These are phyloP conservation scores for Kryphioiulus occultus DNA, from an alignment of 2,888 invertebrate genomes.

Conservation along the genomic window DNA sequence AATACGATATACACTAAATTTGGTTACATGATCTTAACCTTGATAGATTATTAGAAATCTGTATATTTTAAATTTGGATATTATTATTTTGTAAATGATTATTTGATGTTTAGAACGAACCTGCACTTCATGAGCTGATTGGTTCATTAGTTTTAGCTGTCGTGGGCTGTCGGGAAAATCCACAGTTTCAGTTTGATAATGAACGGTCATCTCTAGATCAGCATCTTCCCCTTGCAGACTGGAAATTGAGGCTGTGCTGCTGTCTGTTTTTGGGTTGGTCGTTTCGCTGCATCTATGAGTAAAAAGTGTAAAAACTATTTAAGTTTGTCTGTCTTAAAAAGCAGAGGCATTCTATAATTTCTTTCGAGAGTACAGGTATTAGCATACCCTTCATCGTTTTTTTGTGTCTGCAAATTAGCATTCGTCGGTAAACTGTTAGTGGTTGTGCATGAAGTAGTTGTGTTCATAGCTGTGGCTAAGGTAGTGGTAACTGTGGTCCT, in stretches of 20 bases:
- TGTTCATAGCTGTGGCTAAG: neutral
- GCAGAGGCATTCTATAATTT: neutral
- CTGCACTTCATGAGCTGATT: slow-evolving; percentile 34
- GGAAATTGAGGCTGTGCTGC: slow-evolving; percentile 50
- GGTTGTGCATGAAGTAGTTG: slow-evolving; percentile 17
- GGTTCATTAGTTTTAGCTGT: slow-evolving; percentile 53
- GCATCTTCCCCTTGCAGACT: slow-evolving; percentile 53
- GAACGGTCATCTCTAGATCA: slow-evolving; percentile 54
- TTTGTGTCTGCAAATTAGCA: slow-evolving; percentile 35
- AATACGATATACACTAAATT: too few relatives aligned
- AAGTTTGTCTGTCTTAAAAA: slow-evolving; percentile 16
- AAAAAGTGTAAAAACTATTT: neutral
- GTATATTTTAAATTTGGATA: too few relatives aligned
- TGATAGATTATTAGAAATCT: too few relatives aligned
- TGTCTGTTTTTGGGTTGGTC: neutral
- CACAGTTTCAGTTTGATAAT: slow-evolving; percentile 56
- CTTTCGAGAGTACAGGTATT: too few relatives aligned
- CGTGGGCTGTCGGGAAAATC: slow-evolving; percentile 56
- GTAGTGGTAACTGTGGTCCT: slow-evolving; percentile 30
- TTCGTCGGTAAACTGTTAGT: slow-evolving; percentile 4
- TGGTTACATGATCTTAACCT: too few relatives aligned
- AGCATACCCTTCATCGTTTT: neutral
- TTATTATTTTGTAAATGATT: neutral
- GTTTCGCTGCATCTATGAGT: slow-evolving; percentile 42
- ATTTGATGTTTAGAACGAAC: neutral